Conservation (phyloP, 1,140 invertebrate species). For the Drosophila sp. region DNA sequence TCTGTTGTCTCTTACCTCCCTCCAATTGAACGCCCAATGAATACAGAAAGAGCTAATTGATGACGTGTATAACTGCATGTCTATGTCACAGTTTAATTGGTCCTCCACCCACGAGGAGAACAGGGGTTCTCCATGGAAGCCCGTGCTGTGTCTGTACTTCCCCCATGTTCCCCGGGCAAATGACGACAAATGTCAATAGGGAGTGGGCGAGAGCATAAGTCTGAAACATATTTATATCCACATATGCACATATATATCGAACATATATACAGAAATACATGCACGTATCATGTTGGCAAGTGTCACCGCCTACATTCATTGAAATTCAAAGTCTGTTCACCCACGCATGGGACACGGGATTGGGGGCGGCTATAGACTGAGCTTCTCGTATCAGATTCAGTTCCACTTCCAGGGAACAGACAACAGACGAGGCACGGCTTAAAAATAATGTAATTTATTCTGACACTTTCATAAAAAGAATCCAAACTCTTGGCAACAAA, state of each 20-base stretch:
- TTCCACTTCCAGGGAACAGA: slow-evolving; percentile 53
- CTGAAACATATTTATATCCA: slow-evolving; percentile 49
- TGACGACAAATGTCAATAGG: slow-evolving; percentile 56
- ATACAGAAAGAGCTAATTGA: slow-evolving; percentile 61
- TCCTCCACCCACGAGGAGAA: slow-evolving; percentile 49
- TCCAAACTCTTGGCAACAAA: slow-evolving; percentile 75
- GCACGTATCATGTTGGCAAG: neutral
- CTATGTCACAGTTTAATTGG: slow-evolving; percentile 66
- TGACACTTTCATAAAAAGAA: slow-evolving; percentile 81
- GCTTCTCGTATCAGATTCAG: slow-evolving; percentile 61
- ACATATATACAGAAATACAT: slow-evolving; percentile 18
- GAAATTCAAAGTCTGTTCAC: slow-evolving; percentile 50
- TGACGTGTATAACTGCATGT: slow-evolving; percentile 62
- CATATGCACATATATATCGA: slow-evolving; percentile 28
- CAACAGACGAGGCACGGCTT: slow-evolving; percentile 44
- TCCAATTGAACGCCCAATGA: slow-evolving; percentile 49
- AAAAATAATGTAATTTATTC: slow-evolving; percentile 83
- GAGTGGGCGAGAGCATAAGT: slow-evolving; percentile 24
- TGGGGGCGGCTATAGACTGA: slow-evolving; percentile 1
- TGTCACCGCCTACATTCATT: slow-evolving; percentile 52
- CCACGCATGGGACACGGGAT: slow-evolving; percentile 12
- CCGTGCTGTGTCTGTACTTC: slow-evolving; percentile 13
- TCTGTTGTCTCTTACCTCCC: slow-evolving; percentile 32
- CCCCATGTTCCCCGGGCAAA: slow-evolving; percentile 25
- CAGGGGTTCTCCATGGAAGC: slow-evolving; percentile 11